Conservation (phyloP, 2,797 vertebrate species). For the Hypotaenidia okinawae region DNA sequence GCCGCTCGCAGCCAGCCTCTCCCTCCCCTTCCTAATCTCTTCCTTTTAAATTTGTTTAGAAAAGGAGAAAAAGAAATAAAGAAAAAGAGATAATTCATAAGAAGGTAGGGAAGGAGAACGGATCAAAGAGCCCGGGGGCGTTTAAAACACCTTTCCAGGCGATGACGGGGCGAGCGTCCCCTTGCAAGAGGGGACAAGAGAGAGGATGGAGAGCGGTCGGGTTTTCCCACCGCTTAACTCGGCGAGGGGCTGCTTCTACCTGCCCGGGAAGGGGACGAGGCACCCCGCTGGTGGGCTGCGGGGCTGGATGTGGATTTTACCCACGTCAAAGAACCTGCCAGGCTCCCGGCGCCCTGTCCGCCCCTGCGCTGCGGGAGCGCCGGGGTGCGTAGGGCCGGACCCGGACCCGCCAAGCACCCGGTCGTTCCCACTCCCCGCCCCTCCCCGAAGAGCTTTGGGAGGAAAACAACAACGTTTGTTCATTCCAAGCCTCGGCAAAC, state of each 20-base stretch:
- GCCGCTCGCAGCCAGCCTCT: not conserved
- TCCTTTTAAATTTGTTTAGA: not conserved
- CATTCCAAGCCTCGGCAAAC: slow-evolving; percentile 66
- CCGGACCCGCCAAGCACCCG: not conserved
- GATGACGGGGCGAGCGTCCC: not conserved
- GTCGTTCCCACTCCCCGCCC: not conserved
- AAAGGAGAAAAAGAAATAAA: not conserved
- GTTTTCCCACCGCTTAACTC: not conserved
- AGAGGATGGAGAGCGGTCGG: not conserved
- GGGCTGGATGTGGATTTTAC: not conserved
- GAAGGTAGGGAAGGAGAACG: not conserved
- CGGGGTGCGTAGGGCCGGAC: not conserved
- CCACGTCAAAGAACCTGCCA: not conserved
- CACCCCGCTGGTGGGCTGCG: not conserved
- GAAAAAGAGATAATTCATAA: not conserved
- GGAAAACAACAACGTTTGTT: slow-evolving; percentile 50
- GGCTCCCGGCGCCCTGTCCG: not conserved
- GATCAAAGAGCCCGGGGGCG: slow-evolving; percentile 14
- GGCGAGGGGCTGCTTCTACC: not conserved
- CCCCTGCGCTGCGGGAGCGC: not conserved
- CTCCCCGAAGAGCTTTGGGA: not conserved
- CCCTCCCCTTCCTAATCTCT: slow-evolving; percentile 34
- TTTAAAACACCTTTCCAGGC: not conserved
- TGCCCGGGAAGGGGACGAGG: not conserved
- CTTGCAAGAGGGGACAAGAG: too few species aligned